Evolutionary conservation across 2,888 invertebrate genomes (phyloP).

Genomic region (Tineola bisselliella): DNA sequence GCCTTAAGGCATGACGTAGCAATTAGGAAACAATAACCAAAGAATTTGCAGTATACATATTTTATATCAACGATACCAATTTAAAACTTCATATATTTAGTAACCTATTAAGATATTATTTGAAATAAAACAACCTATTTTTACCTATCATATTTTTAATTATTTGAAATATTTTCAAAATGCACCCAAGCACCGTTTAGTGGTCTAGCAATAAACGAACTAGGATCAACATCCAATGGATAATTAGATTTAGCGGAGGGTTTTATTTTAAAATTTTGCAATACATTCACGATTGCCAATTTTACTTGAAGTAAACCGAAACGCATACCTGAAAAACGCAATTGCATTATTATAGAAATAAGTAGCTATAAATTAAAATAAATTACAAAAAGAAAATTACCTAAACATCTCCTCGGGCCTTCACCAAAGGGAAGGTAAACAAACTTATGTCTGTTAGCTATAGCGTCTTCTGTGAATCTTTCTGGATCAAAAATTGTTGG

Average conservation of each 20-base stretch:
- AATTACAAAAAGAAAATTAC: too few relatives aligned
- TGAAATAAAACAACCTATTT: background rate
- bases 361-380: too few relatives aligned
- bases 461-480: constrained; percentile 42
- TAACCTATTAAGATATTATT: too few relatives aligned
- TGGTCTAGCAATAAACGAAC: constrained; percentile 4
- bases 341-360: background rate
- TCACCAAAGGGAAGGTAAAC: constrained; percentile 41
- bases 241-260: constrained; percentile 21
- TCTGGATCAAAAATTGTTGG: constrained; percentile 62
- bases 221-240: constrained; percentile 24
- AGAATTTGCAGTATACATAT: too few relatives aligned
- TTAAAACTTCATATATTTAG: too few relatives aligned
- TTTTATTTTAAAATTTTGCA: constrained; percentile 22
- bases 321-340: constrained; percentile 19
- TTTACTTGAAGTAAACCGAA: constrained; percentile 24
- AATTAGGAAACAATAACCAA: too few relatives aligned
- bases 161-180: constrained; percentile 2
- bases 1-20: too few relatives aligned
- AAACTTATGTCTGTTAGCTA: constrained; percentile 23
- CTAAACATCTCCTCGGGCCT: constrained; percentile 42
- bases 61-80: too few relatives aligned
- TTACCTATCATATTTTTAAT: background rate
- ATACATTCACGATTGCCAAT: constrained; percentile 20
- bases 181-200: constrained; percentile 15